Evolutionary conservation across 2,797 vertebrate species (phyloP), one percentile per base, ranked within the genome.

Genomic region (Antrozous pallidus): DNA sequence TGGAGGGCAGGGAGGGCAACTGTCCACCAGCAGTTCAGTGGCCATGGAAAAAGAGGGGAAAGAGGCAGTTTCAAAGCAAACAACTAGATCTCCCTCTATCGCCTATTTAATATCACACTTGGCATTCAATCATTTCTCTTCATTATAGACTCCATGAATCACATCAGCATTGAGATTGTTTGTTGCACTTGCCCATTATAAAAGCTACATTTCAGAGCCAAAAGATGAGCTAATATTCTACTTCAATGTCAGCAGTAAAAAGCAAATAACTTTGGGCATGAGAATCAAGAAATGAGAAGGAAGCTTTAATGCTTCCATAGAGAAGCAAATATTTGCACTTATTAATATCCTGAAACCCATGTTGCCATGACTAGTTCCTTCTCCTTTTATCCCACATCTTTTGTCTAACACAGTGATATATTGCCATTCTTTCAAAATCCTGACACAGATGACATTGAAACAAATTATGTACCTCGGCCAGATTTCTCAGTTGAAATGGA

Each of bases 391-490:
- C 69, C 90, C 70, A 26, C 18, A 67, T 58, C 93, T 93, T 97
- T 94, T 94, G 95, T 97, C 83, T 94, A 94, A 78, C 0, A 0
- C 49, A 89, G 81, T 97, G 95, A 97, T 96, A 67, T 71, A 86
- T 90, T 91, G 77, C 91, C 88, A 96, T 91, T 95, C 95, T 97
- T 97, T 96, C 96, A 96, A 94, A 98, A 97, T 91, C 94, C 92
- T 97, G 97, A 97, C 97, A 96, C 88, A 97, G 96, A 95, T 97
- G 95, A 98, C 97, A 96, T 78, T 78, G 95, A 97, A 97, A 96
- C 89, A 97, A 98, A 98, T 97, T 97, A 97, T 83, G 73, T 95
- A 97, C 96, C 96, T 96, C 95, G 42, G 58, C 97, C 95, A 97
- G 97, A 97, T 80, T 96, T 95, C 90, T 95, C 95, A 87, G 71